Evolutionary conservation across 2,888 invertebrate genomes (phyloP).

Genomic region (Cerastis rubricosa): DNA sequence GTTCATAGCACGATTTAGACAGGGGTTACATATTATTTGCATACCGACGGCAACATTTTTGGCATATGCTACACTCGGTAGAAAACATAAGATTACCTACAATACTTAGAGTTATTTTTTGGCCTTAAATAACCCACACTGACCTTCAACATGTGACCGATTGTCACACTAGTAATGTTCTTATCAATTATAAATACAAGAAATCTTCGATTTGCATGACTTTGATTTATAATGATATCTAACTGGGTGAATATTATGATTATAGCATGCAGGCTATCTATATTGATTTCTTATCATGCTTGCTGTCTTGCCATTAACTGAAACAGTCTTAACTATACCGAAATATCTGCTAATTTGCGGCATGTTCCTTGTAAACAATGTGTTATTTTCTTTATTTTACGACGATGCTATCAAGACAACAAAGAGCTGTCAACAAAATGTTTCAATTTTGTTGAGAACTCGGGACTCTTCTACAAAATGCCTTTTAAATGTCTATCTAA

Average conservation of each 20-base stretch:
- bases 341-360: no score
- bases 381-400: not conserved
- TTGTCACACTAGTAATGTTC: constrained; percentile 67
- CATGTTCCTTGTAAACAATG: not conserved
- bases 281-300: constrained; percentile 18
- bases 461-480: not conserved
- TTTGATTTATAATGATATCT: constrained; percentile 56
- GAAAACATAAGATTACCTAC: not conserved
- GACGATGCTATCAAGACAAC: not conserved
- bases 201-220: constrained; percentile 46
- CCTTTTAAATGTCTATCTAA: not conserved
- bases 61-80: not conserved
- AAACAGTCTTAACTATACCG: not conserved
- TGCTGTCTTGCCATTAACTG: not conserved
- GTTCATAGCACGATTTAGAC: constrained; percentile 26
- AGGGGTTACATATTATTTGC: not conserved
- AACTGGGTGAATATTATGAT: constrained; percentile 25
- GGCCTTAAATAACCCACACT: constrained; percentile 61
- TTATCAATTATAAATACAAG: constrained; percentile 59
- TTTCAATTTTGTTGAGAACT: not conserved
- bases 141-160: constrained; percentile 88
- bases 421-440: no score
- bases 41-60: not conserved
- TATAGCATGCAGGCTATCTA: not conserved
- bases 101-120: constrained; percentile 3